Evolutionary conservation across 2,113 vertebrate species (phyloP).

Genomic region (Proteles cristata): DNA sequence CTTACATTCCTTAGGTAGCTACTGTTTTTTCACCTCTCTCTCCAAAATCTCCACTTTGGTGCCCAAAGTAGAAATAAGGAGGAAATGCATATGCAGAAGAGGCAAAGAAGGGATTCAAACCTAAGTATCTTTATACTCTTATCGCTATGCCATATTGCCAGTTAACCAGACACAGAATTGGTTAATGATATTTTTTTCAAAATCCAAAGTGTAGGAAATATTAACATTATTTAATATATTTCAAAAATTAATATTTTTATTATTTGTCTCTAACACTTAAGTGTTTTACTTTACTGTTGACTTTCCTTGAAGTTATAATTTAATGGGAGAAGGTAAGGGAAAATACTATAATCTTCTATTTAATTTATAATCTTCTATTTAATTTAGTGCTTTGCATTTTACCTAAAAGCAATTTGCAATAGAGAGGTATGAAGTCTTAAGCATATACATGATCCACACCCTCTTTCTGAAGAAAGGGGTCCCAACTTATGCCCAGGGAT

Average conservation of each 20-base stretch:
- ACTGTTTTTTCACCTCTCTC: not conserved
- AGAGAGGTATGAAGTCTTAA: not conserved
- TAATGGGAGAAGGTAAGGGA: not conserved
- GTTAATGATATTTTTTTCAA: not conserved
- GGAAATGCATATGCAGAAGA: not conserved
- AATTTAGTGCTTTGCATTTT: slow-evolving; percentile 28
- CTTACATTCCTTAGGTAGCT: not conserved
- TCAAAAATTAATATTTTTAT: slow-evolving; percentile 34
- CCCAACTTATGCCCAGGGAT: not conserved
- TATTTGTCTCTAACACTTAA: not conserved
- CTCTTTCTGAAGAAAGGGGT: not conserved
- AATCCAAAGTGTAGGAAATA: not conserved
- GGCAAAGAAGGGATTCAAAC: not conserved
- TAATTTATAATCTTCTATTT: slow-evolving; percentile 51
- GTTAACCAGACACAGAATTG: not conserved
- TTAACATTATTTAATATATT: slow-evolving; percentile 8
- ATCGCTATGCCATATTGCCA: not conserved
- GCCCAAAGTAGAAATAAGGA: slow-evolving; percentile 32
- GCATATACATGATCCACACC: not conserved
- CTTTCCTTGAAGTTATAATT: slow-evolving; percentile 22
- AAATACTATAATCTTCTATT: slow-evolving; percentile 16
- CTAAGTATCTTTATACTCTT: not conserved
- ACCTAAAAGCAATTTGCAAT: not conserved
- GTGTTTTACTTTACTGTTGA: slow-evolving; percentile 7
- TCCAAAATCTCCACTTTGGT: not conserved